Percentiles rank a stretch among this genome's conserved stretches.
These are phyloP conservation scores for Tretioscincus oriximinensis DNA, from an alignment of 2,113 vertebrate genomes.

Conservation along the genomic window DNA sequence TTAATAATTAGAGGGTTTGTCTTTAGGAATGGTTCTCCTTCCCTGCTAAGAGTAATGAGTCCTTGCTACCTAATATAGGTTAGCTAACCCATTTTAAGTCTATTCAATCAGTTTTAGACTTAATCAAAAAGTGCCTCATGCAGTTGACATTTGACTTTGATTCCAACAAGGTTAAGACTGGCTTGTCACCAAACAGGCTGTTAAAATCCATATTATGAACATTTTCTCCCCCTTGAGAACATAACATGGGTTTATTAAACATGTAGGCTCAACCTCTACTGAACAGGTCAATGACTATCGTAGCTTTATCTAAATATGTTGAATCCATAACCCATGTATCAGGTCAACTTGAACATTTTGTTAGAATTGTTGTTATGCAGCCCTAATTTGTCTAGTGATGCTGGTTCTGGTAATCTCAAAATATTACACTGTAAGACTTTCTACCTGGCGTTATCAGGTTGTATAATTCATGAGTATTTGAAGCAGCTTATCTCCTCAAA, in stretches of 20 bases:
- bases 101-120: neutral
- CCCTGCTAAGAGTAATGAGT: neutral
- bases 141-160: slow-evolving; percentile 9
- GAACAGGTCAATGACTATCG: neutral
- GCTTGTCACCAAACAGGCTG: neutral
- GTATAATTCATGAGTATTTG: too few relatives aligned
- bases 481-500: too few relatives aligned
- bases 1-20: slow-evolving; percentile 21
- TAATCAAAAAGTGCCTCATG: neutral
- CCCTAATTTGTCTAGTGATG: too few relatives aligned
- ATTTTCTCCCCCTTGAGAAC: neutral
- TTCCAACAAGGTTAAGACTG: slow-evolving; percentile 17
- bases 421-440: too few relatives aligned
- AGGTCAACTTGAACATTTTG: too few relatives aligned
- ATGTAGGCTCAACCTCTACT: neutral
- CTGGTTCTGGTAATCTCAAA: too few relatives aligned
- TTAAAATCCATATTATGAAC: slow-evolving; percentile 15
- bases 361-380: too few relatives aligned
- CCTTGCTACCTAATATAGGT: neutral
- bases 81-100: slow-evolving; percentile 6
- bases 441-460: too few relatives aligned
- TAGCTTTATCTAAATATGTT: neutral
- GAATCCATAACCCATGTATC: neutral
- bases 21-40: neutral
- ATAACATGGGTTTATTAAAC: slow-evolving; percentile 3